A percentile compares a stretch with the other conserved stretches of the same genome.
phyloP scores from a whole-genome alignment of 2,888 invertebrate genomes.

The Seladonia tumulorum region DNA sequence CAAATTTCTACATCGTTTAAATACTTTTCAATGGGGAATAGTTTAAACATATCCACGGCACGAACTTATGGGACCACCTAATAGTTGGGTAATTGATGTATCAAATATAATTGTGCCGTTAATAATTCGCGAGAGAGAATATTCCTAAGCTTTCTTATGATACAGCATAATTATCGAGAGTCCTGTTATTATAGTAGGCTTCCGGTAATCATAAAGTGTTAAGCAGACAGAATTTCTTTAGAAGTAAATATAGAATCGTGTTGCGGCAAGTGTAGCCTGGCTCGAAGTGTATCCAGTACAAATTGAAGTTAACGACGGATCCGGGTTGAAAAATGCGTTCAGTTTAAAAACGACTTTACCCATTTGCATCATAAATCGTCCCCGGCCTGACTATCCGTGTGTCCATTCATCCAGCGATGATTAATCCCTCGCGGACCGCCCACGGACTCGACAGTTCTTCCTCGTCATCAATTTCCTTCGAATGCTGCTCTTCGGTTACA shows the following conservation, averaged over 20 bases:
- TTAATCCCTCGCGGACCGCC: slow-evolving; percentile 32
- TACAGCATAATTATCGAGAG: neutral
- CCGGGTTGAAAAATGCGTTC: neutral
- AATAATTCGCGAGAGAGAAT: no score
- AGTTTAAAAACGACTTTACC: slow-evolving; percentile 3
- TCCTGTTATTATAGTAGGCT: neutral
- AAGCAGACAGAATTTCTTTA: no score
- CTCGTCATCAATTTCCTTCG: slow-evolving; percentile 53
- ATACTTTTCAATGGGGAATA: no score
- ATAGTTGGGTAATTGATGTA: no score
- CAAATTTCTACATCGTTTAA: no score
- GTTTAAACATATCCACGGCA: no score
- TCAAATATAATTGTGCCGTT: no score
- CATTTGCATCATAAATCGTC: slow-evolving; percentile 38
- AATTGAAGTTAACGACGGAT: slow-evolving; percentile 3
- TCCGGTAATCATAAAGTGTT: no score
- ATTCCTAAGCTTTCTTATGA: no score
- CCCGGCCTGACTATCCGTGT: slow-evolving; percentile 5
- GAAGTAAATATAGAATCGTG: no score
- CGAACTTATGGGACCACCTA: no score
- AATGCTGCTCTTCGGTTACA: slow-evolving; percentile 20
- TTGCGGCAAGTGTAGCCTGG: no score
- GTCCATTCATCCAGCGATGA: slow-evolving; percentile 39
- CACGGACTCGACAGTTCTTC: slow-evolving; percentile 38
- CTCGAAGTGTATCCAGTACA: neutral